Conservation (phyloP, 2,113 vertebrate genomes). For the Brachionichthys hirsutus region DNA sequence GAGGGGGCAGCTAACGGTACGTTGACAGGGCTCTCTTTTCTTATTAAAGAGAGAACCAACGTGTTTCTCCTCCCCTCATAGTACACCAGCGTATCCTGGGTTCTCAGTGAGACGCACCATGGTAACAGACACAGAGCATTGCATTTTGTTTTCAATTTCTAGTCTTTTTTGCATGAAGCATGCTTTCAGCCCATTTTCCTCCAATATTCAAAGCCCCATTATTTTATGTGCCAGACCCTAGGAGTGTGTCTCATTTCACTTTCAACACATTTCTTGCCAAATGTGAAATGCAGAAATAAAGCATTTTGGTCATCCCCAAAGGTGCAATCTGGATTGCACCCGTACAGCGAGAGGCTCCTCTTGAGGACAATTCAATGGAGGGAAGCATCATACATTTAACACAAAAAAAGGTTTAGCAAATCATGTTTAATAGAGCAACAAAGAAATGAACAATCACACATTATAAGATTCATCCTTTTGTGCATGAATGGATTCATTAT, state of each 20-base stretch:
- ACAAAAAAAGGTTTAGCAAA: neutral
- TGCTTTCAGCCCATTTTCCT: constrained; percentile 51
- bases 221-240: constrained; percentile 37
- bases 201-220: constrained; percentile 44
- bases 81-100: constrained; percentile 53
- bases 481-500: neutral
- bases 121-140: constrained; percentile 36
- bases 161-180: constrained; percentile 46
- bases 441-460: neutral
- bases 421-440: neutral
- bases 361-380: too few species aligned
- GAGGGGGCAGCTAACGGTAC: constrained; percentile 18
- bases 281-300: constrained; percentile 30
- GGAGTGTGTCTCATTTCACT: constrained; percentile 24
- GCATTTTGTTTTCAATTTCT: constrained; percentile 56
- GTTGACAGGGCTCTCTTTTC: constrained; percentile 37
- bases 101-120: constrained; percentile 39
- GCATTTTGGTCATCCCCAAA: neutral
- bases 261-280: constrained; percentile 25
- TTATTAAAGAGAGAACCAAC: constrained; percentile 61
- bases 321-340: neutral
- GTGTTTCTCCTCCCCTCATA: constrained; percentile 51
- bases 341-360: too few species aligned
- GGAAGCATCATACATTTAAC: too few species aligned
- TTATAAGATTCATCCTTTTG: neutral